Percentiles rank a stretch among this genome's conserved stretches.
phyloP scores from a whole-genome alignment of 2,113 vertebrate species.

The Phaetusa simplex region DNA sequence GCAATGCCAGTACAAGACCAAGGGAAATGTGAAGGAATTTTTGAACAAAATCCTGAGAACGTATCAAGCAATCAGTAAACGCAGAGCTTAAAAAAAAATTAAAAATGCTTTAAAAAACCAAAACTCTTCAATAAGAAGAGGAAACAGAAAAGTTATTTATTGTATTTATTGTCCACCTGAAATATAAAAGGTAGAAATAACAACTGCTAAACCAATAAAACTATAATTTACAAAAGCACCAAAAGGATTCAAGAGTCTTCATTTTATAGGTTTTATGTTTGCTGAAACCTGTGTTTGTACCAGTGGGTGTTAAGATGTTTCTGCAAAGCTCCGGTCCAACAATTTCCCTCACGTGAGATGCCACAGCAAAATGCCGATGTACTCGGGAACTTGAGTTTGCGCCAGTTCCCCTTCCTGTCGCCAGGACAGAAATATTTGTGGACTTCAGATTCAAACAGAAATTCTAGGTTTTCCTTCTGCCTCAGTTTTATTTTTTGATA shows the following conservation, averaged over 20 bases:
- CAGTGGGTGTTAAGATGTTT: not conserved
- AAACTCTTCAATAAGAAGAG: not conserved
- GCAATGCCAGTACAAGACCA: not conserved
- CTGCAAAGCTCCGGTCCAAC: not conserved
- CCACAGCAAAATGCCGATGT: not conserved
- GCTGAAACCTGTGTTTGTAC: not conserved
- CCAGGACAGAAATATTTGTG: not conserved
- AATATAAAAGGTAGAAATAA: not conserved
- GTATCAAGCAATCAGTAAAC: constrained; percentile 11
- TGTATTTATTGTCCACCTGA: constrained; percentile 48
- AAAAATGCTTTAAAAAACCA: not conserved
- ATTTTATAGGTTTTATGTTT: not conserved
- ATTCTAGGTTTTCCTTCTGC: not conserved
- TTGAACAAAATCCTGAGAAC: not conserved
- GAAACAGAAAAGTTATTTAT: constrained; percentile 43
- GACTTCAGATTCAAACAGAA: not conserved
- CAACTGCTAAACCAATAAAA: constrained; percentile 18
- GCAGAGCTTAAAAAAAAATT: not conserved
- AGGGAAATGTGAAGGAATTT: constrained; percentile 11
- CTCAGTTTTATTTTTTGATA: not conserved
- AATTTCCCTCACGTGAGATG: not conserved
- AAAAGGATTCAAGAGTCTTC: not conserved
- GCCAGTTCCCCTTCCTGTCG: not conserved
- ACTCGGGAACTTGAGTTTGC: not conserved
- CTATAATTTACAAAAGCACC: not conserved